phyloP scores from a whole-genome alignment of 2,113 vertebrate genomes.

The Ia io region DNA sequence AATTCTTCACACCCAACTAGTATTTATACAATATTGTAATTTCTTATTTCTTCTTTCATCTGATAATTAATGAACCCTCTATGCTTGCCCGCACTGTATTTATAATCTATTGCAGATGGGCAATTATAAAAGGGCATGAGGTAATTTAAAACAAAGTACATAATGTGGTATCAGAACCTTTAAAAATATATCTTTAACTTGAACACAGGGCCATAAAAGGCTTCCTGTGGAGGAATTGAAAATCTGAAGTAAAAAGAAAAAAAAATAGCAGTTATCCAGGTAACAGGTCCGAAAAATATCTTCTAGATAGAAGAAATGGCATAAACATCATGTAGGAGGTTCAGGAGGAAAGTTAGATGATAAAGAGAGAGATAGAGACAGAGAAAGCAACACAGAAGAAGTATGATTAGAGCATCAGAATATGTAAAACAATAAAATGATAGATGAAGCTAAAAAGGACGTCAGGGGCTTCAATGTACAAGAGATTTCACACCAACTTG shows the following conservation, averaged over 20 bases:
- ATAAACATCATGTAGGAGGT: not conserved
- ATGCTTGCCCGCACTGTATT: not conserved
- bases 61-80: not conserved
- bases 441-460: not conserved
- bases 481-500: not conserved
- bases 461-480: not conserved
- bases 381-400: not conserved
- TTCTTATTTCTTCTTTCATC: constrained; percentile 5
- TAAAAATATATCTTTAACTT: not conserved
- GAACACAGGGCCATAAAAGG: not conserved
- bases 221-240: not conserved
- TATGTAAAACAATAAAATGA: not conserved
- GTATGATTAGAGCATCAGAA: not conserved
- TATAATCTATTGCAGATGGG: not conserved
- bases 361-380: not conserved
- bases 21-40: not conserved
- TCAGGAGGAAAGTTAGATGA: not conserved
- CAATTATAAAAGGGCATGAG: not conserved
- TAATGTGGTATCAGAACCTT: not conserved
- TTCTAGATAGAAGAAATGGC: not conserved
- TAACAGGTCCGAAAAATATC: not conserved
- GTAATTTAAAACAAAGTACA: not conserved
- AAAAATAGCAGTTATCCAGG: not conserved
- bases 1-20: not conserved
- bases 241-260: not conserved